These are phyloP conservation scores for Narcine bancroftii DNA, from an alignment of 2,113 vertebrate species.

Conservation along the genomic window DNA sequence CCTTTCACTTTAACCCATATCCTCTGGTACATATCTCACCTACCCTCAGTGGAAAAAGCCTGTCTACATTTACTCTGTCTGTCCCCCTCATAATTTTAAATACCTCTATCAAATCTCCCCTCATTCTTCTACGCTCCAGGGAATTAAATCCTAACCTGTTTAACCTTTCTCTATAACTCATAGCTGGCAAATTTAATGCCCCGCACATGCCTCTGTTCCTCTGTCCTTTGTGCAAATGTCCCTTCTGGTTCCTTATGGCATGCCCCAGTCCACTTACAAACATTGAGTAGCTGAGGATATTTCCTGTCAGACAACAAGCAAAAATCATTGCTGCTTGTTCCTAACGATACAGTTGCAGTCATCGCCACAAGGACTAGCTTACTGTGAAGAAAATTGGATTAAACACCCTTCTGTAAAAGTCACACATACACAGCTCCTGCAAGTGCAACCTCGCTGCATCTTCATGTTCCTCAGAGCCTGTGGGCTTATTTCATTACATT, in stretches of 20 bases:
- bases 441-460: constrained; percentile 23
- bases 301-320: constrained; percentile 13
- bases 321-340: background rate
- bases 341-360: constrained; percentile 9
- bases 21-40: too few relatives aligned
- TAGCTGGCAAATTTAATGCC: too few relatives aligned
- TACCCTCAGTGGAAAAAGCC: too few relatives aligned
- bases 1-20: too few relatives aligned
- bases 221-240: background rate
- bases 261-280: background rate
- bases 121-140: too few relatives aligned
- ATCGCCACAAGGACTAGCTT: constrained; percentile 25
- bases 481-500: constrained; percentile 29
- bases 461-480: constrained; percentile 16
- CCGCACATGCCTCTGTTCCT: too few relatives aligned
- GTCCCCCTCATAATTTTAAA: too few relatives aligned
- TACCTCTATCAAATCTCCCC: too few relatives aligned
- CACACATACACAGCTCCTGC: constrained; percentile 31
- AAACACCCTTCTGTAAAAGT: constrained; percentile 35
- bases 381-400: constrained; percentile 36
- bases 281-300: background rate
- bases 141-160: too few relatives aligned
- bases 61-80: too few relatives aligned
- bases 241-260: background rate
- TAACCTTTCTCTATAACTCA: too few relatives aligned